Evolutionary conservation across 2,888 invertebrate genomes (phyloP).

Genomic region (Syrphus vitripennis): DNA sequence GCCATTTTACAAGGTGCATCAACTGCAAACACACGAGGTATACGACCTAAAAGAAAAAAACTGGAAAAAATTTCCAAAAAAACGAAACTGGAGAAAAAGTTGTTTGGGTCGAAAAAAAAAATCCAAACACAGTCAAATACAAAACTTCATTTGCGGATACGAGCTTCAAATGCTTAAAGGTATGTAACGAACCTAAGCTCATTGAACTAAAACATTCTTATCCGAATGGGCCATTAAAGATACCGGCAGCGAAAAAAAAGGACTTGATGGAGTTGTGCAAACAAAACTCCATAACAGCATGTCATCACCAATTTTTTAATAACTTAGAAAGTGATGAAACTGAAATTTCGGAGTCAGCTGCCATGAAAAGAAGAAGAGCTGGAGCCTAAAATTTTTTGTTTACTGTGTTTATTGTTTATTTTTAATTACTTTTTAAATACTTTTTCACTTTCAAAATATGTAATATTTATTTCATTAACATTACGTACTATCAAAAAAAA

Average conservation of each 20-base stretch:
- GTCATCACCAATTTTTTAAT: neutral
- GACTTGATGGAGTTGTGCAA: slow-evolving; percentile 18
- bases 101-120: neutral
- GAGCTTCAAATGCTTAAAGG: neutral
- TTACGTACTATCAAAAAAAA: no score
- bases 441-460: neutral
- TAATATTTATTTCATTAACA: neutral
- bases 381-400: neutral
- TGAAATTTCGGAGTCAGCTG: neutral
- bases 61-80: slow-evolving; percentile 1
- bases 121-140: slow-evolving; percentile 1
- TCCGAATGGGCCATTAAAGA: slow-evolving; percentile 8
- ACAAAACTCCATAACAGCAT: no score
- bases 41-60: neutral
- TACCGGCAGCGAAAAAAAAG: neutral
- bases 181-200: neutral
- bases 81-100: slow-evolving; percentile 7
- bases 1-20: neutral
- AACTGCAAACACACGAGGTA: neutral
- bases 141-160: slow-evolving; percentile 10
- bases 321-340: neutral
- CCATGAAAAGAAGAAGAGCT: neutral
- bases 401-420: neutral
- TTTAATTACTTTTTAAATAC: neutral
- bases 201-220: neutral